A percentile compares a stretch with the other conserved stretches of the same genome.
Conservation (phyloP, 2,797 vertebrate species). For the Lithobates pipiens region DNA sequence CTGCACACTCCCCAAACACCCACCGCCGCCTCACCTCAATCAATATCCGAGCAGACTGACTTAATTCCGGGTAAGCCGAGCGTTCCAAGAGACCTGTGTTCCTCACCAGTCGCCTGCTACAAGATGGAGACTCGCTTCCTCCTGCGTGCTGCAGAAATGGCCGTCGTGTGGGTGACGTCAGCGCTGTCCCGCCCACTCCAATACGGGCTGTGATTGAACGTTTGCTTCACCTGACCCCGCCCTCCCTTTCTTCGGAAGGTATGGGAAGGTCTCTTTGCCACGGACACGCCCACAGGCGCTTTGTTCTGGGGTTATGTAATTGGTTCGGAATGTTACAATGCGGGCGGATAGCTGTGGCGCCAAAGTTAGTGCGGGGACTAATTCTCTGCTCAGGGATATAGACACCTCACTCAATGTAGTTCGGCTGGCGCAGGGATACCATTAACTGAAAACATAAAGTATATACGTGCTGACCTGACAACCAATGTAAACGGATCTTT, state of each 20-base stretch:
- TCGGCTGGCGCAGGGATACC: too few species aligned
- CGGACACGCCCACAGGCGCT: neutral
- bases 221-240: neutral
- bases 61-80: neutral
- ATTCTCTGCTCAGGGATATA: too few species aligned
- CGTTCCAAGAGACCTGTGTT: neutral
- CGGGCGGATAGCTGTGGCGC: too few species aligned
- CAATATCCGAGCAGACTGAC: neutral
- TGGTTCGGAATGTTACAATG: too few species aligned
- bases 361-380: too few species aligned
- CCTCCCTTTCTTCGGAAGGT: neutral
- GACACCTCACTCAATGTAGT: too few species aligned
- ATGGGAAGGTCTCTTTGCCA: neutral
- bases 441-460: too few species aligned
- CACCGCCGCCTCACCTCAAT: neutral
- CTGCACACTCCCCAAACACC: fast-evolving
- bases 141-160: constrained; percentile 18
- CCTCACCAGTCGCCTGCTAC: neutral
- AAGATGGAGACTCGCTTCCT: neutral
- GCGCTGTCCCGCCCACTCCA: neutral
- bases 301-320: neutral
- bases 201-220: neutral
- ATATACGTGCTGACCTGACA: too few species aligned
- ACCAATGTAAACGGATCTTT: too few species aligned
- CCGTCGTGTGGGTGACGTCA: neutral